Evolutionary conservation across 2,113 vertebrate species (phyloP).

Genomic region (Lipophrys pholis): DNA sequence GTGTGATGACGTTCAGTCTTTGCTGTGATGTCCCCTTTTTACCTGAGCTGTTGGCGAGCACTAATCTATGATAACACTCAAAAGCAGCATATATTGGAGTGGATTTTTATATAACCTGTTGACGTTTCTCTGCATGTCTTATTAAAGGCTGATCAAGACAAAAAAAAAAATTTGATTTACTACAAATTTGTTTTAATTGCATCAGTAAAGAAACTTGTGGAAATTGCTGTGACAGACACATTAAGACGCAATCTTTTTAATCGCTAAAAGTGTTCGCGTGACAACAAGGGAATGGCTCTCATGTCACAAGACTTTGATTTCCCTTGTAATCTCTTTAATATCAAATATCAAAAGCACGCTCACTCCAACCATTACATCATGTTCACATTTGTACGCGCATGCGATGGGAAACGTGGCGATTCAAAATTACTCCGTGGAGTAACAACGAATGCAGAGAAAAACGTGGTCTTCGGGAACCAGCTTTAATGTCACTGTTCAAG

Average conservation of each 20-base stretch:
- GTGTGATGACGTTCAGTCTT: not conserved
- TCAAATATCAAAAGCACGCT: conserved; percentile 25
- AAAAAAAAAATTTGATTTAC: not conserved
- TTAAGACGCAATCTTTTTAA: not conserved
- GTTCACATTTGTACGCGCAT: not conserved
- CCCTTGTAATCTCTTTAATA: conserved; percentile 3
- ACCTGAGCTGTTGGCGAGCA: not conserved
- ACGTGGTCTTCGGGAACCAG: not conserved
- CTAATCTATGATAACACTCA: conserved; percentile 18
- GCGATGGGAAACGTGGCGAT: not conserved
- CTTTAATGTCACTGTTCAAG: conserved; percentile 11
- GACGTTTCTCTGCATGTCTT: not conserved
- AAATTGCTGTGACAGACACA: not conserved
- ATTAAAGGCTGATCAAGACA: not conserved
- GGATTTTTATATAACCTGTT: not conserved
- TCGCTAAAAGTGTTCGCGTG: not conserved
- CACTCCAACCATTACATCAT: not conserved
- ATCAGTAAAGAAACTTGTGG: not conserved
- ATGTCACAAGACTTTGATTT: not conserved
- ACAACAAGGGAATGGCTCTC: not conserved
- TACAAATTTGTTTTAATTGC: conserved; percentile 4
- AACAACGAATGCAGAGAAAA: conserved; percentile 14
- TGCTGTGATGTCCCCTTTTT: not conserved
- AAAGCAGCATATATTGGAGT: not conserved
- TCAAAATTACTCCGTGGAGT: not conserved